These are phyloP conservation scores for Suillia variegata DNA, from an alignment of 2,888 invertebrate genomes.

Conservation along the genomic window DNA sequence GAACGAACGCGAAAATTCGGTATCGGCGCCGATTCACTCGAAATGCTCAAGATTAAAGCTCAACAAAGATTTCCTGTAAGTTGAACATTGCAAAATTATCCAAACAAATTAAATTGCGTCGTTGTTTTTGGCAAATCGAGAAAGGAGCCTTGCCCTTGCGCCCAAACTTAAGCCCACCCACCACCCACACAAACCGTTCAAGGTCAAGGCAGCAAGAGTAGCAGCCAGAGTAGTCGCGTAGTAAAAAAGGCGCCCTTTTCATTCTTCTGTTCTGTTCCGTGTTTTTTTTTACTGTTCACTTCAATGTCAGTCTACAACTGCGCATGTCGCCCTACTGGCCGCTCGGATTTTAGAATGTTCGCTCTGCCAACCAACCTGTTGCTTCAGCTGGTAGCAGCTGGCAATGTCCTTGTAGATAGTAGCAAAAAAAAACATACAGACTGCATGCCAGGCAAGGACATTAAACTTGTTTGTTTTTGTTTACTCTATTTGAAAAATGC, in stretches of 20 bases:
- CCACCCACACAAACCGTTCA: no score
- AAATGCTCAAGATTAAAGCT: constrained; percentile 54
- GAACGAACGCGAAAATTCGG: constrained; percentile 56
- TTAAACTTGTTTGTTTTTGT: constrained; percentile 27
- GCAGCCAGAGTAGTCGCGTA: no score
- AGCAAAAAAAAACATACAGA: background rate
- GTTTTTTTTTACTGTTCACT: constrained; percentile 27
- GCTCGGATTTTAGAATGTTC: no score
- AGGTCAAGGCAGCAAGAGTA: no score
- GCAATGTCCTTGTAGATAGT: background rate
- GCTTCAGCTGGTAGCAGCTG: background rate
- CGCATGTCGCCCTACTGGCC: no score
- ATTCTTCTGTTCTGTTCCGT: background rate
- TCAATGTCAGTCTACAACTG: constrained; percentile 45
- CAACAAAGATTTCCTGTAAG: constrained; percentile 58
- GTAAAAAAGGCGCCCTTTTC: no score
- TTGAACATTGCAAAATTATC: no score
- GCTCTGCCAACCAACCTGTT: background rate
- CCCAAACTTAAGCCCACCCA: background rate
- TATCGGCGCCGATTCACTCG: constrained; percentile 57
- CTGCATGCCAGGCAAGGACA: constrained; percentile 30
- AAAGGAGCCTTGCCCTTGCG: background rate
- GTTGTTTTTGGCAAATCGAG: constrained; percentile 15
- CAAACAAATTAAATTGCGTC: constrained; percentile 32
- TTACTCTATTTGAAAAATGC: background rate